Percentiles rank a stretch among this genome's conserved stretches.
These are phyloP conservation scores for Gymnocypris eckloni DNA, from an alignment of 2,797 vertebrate genomes.

Conservation along the genomic window DNA sequence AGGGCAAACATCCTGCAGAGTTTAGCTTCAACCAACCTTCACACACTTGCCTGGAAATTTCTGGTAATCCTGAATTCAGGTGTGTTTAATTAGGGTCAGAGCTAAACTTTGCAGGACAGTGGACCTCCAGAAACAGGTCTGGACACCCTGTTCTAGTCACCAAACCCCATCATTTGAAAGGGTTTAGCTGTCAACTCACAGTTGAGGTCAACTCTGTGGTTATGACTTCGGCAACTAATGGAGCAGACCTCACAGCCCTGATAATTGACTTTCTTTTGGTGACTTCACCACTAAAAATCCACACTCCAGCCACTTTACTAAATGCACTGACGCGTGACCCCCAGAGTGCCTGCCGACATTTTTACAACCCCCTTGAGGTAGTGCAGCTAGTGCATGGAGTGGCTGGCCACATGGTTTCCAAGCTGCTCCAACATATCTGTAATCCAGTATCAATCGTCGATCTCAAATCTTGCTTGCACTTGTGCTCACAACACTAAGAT, in stretches of 20 bases:
- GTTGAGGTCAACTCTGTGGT: slow-evolving; percentile 37
- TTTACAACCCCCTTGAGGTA: slow-evolving; percentile 35
- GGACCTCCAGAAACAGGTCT: background rate
- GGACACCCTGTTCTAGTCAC: slow-evolving; percentile 28
- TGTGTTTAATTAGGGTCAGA: background rate
- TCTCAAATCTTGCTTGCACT: background rate
- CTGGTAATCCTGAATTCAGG: background rate
- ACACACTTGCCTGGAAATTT: background rate
- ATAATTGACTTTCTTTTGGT: slow-evolving; percentile 33
- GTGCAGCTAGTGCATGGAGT: slow-evolving; percentile 2
- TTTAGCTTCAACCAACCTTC: background rate
- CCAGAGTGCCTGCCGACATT: slow-evolving; percentile 22
- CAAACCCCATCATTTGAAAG: slow-evolving; percentile 25
- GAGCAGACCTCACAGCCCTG: slow-evolving; percentile 34
- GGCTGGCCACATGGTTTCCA: slow-evolving; percentile 18
- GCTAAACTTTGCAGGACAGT: background rate
- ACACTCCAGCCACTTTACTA: slow-evolving; percentile 44
- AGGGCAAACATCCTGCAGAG: background rate
- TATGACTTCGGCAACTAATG: slow-evolving; percentile 57
- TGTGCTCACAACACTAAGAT: background rate
- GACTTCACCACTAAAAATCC: slow-evolving; percentile 41
- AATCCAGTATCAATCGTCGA: slow-evolving; percentile 2
- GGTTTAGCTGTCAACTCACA: slow-evolving; percentile 11
- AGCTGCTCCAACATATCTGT: background rate
- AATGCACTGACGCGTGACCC: slow-evolving; percentile 32